Evolutionary conservation across 1,140 invertebrate species (phyloP), one percentile per base, ranked within the genome.

Genomic region (Zaprionus tsacasi): DNA sequence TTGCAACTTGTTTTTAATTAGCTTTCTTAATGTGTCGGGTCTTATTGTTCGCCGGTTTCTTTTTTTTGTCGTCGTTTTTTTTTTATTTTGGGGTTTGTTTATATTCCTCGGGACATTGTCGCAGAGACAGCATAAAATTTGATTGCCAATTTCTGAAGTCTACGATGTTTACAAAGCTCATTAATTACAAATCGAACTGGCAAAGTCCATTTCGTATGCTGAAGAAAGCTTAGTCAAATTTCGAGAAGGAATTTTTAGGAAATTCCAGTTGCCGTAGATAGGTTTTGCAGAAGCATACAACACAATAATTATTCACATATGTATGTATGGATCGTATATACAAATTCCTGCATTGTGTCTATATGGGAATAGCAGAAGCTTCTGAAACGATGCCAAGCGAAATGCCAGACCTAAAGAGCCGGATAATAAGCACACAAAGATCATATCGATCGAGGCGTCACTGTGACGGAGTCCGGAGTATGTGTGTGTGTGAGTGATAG

Each of bases 281-380:
- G 38, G 59, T 76, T 71, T 66, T 66, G 73, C 61, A 71, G 40
- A 59, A 58, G 27, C 38, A 25, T 64, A 43, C 25, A 7, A 55
- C 25, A 11, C 43, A 38, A 38, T 25, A 65, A 35, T 50, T 61
- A 35, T 59, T 59, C 54, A n/a, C 54, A 7, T 52, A 52, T 30
- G 6, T 30, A 30, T 30, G 27, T 30, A 30, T 61, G 36, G 43
- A 52, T 60, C 25, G 30, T 30, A 59, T 67, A 50, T 63, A 64
- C 69, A 73, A 77, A 76, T 75, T 75, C 55, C 38, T 69, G 74
- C 66, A 85, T 70, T 58, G 15, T 40, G 12, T 25, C 33, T 70
- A 63, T 70, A 82, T 82, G 69, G n/a, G 59, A 77, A 82, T 76
- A 82, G 55, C 81, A 83, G 83, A 75, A 81, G 64, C 27, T 27